A percentile compares a stretch with the other conserved stretches of the same genome.
These are phyloP conservation scores for Platycercus adscitus DNA, from an alignment of 2,113 vertebrate species.

Conservation along the genomic window DNA sequence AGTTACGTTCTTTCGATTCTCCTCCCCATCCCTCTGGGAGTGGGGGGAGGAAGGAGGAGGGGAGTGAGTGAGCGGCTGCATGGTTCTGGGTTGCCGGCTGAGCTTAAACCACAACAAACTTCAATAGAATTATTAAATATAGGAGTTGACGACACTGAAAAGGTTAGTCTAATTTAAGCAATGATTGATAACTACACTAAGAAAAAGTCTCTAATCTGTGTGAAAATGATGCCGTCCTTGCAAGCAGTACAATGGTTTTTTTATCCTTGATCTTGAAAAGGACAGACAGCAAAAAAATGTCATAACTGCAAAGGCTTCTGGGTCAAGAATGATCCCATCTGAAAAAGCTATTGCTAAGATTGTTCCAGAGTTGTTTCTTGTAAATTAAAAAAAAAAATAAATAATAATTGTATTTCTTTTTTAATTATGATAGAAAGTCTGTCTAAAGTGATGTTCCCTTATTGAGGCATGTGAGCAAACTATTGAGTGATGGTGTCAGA, in stretches of 20 bases:
- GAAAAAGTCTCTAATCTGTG: not conserved
- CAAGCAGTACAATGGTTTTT: not conserved
- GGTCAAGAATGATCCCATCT: not conserved
- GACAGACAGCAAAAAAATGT: not conserved
- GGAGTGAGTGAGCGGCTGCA: too few species aligned
- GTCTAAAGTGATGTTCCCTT: not conserved
- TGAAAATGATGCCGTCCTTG: not conserved
- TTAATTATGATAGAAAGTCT: not conserved
- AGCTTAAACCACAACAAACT: not conserved
- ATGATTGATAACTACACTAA: slow-evolving; percentile 4
- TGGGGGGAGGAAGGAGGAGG: too few species aligned
- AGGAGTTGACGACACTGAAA: not conserved
- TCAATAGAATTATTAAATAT: slow-evolving; percentile 25
- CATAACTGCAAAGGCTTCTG: not conserved
- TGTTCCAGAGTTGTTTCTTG: not conserved
- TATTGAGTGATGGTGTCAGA: not conserved
- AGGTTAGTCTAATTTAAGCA: slow-evolving; percentile 31
- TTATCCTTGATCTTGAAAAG: slow-evolving; percentile 32
- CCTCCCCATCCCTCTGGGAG: too few species aligned
- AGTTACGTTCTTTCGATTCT: too few species aligned
- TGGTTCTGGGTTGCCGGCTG: too few species aligned
- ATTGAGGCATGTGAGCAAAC: not conserved
- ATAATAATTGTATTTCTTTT: not conserved
- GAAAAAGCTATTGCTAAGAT: not conserved
- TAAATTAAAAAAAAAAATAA: not conserved